These are phyloP conservation scores for Sardina pilchardus DNA, from an alignment of 2,113 vertebrate genomes.

Conservation along the genomic window DNA sequence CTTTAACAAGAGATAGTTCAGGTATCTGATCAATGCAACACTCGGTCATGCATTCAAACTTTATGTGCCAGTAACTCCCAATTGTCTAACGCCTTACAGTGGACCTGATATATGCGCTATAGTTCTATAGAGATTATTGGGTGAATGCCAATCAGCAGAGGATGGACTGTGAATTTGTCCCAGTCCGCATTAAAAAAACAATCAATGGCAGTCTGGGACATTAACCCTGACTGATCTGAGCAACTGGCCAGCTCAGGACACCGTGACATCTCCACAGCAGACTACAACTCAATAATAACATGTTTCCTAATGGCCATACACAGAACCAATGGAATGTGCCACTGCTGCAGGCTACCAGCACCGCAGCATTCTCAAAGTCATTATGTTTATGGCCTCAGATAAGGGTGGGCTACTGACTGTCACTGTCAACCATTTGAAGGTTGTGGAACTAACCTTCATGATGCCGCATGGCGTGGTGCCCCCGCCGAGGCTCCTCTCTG, in stretches of 20 bases:
- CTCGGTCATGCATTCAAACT: background rate
- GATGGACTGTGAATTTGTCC: background rate
- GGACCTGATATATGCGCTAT: too few species aligned
- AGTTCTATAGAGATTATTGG: background rate
- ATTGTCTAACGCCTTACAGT: too few species aligned
- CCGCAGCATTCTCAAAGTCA: constrained; percentile 29
- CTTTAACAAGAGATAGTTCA: too few species aligned
- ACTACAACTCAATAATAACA: background rate
- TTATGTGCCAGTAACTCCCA: background rate
- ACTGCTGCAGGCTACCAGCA: background rate
- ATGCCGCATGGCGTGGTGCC: constrained; percentile 80
- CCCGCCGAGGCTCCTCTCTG: constrained; percentile 72
- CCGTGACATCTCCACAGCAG: background rate
- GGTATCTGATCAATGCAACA: background rate
- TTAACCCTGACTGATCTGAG: background rate
- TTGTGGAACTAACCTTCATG: constrained; percentile 79
- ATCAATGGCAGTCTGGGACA: background rate
- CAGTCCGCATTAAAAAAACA: background rate
- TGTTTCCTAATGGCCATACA: background rate
- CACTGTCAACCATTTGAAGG: background rate
- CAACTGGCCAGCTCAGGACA: background rate
- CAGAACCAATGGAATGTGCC: constrained; percentile 15
- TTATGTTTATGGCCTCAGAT: background rate
- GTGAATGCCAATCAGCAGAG: background rate
- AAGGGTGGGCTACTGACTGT: constrained; percentile 5